Evolutionary conservation across 2,888 invertebrate genomes (phyloP), one percentile per base, ranked within the genome.

Genomic region (Synergus itoensis): DNA sequence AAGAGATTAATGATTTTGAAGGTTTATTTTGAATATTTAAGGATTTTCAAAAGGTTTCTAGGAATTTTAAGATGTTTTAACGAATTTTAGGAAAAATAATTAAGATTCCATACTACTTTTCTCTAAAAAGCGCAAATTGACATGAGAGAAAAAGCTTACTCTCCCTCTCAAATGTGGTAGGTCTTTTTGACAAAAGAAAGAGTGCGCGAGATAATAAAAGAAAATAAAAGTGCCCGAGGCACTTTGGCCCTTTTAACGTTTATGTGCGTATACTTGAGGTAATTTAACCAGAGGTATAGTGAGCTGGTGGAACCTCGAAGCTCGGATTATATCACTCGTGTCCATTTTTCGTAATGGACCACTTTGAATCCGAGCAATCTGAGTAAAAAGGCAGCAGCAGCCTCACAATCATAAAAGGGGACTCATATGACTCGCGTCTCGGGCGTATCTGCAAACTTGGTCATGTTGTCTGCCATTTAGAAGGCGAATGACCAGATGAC

Each of bases 331-430:
- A 69, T 53, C 69, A 69, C 36, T 69, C 45, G 28, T 69, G 48
- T 28, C 48, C 53, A 69, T 69, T 69, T 69, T 69, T 69, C 28
- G 48, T 69, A 69, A 69, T 69, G 69, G 69, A n/a, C 69, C 69
- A 69, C 28, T 69, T 69, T 69, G 69, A 69, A 36, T 48, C 48
- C 48, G 16, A 28, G 36, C 48, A 69, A 69, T 69, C 21, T 45
- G 69, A 28, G 69, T 69, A 28, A 69, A 69, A 28, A 28, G 28
- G 28, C 28, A 28, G 28, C 28, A 48, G 28, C 28, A 69, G 36
- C 9, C 16, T 48, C 69, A 69, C 28, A 69, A 53, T 69, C 69
- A 69, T 14, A 48, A 69, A 69, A 28, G 28, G 48, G 48, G 21
- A 69, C 28, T 9, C 21, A n/a, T 43, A 64, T n/a, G 48, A 53